phyloP scores from a whole-genome alignment of 1,140 invertebrate genomes.

The Reticulitermes speratus region DNA sequence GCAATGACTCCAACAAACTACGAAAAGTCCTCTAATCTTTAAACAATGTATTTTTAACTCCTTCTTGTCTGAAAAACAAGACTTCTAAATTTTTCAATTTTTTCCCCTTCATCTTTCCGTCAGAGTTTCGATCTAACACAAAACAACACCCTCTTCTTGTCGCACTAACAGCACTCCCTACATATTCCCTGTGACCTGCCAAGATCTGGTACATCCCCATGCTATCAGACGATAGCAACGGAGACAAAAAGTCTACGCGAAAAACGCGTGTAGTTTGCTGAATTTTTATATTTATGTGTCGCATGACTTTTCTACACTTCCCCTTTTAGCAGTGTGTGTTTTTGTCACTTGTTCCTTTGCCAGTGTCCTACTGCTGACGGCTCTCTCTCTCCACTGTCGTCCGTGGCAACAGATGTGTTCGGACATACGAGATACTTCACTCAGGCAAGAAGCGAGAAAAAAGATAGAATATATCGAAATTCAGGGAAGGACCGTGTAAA shows the following conservation, averaged over 20 bases:
- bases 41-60: not conserved
- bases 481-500: not conserved
- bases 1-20: no score
- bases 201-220: not conserved
- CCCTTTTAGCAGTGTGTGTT: not conserved
- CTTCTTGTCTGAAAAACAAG: not conserved
- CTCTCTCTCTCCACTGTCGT: not conserved
- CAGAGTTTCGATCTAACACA: not conserved
- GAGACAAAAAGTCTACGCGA: not conserved
- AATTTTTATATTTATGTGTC: constrained; percentile 14
- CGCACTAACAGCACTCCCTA: not conserved
- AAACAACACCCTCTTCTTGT: not conserved
- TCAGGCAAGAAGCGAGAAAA: not conserved
- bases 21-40: no score
- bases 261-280: not conserved
- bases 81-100: not conserved
- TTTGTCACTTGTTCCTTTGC: not conserved
- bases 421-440: not conserved
- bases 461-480: not conserved
- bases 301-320: not conserved
- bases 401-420: not conserved
- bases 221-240: not conserved
- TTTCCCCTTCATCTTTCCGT: not conserved
- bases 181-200: not conserved
- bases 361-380: no score